phyloP scores from a whole-genome alignment of 2,888 invertebrate species.

The Drosophila lutescens region DNA sequence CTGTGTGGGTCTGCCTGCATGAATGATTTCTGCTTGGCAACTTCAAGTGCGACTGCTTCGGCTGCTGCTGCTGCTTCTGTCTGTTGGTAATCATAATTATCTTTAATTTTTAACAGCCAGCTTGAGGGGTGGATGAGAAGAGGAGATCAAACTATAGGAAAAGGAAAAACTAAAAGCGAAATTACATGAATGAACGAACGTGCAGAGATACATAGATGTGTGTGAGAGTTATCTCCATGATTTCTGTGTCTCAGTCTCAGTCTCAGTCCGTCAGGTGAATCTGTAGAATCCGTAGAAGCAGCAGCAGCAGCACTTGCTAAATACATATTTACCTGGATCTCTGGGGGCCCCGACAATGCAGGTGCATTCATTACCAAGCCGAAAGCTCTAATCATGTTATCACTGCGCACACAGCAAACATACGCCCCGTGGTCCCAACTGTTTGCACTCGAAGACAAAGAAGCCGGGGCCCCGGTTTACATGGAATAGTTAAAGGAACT shows the following conservation, averaged over 20 bases:
- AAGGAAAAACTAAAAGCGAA: conserved; percentile 52
- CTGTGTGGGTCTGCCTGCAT: conserved; percentile 47
- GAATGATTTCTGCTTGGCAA: conserved; percentile 58
- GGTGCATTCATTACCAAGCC: conserved; percentile 39
- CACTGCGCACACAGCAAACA: conserved; percentile 40
- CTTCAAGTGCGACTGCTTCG: conserved; percentile 41
- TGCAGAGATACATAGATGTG: background rate
- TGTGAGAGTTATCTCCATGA: conserved; percentile 17
- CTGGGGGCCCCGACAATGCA: conserved; percentile 32
- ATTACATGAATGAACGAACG: conserved; percentile 62
- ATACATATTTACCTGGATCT: conserved; percentile 36
- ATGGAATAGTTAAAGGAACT: conserved; percentile 1
- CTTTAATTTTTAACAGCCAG: conserved; percentile 58
- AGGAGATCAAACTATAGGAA: conserved; percentile 36
- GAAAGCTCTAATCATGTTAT: conserved; percentile 57
- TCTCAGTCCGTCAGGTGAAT: conserved; percentile 20
- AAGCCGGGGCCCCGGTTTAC: background rate
- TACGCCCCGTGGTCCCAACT: conserved; percentile 28
- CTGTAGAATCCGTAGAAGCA: conserved; percentile 10
- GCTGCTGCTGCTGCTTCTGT: conserved; percentile 31
- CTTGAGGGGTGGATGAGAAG: conserved; percentile 1
- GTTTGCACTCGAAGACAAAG: conserved; percentile 20
- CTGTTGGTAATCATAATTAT: conserved; percentile 71
- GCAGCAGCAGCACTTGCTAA: conserved; percentile 41
- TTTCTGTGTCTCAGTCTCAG: conserved; percentile 19